Base-by-base conservation (phyloP, 2,888 invertebrate genomes). In the Caenorhabditis drosophilae region DNA sequence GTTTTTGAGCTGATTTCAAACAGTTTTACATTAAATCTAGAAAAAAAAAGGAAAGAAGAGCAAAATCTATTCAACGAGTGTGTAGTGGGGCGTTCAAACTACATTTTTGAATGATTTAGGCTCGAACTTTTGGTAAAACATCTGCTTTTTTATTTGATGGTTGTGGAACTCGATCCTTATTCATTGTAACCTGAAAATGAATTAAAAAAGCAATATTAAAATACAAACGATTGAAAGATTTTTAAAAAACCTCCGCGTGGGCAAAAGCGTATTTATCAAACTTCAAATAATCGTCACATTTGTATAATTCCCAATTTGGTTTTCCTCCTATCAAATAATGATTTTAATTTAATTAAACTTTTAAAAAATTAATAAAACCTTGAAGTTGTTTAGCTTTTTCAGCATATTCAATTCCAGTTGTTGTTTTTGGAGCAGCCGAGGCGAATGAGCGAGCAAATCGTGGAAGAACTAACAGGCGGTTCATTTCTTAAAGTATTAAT, bases 391-490 rank as follows among this genome's bases (percentile, higher is more conserved):
- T 75, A 55, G 74, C 75, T 46, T 76, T 73, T 22, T 73, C 70
- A 18, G 81, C 81, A 58, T 81, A 80, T 56, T 81, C 81, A 58
- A 81, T 81, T 40, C 81, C 81, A 18, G 77, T 75, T 34, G 66
- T 51, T n/a, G 57, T 73, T 44, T 72, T 70, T 27, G 77, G 77
- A 22, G 77, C 77, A 18, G 73, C 75, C 0, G 74, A 67, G 36
- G 64, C 58, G 44, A 63, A 41, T 4, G 53, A 42, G 26, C 70
- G 66, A 25, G 52, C 56, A 15, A 26, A n/a, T 31, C 22, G 22
- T 2, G 51, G 45, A 35, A 26, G 44, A 12, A 58, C 47, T 16
- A 57, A 20, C 27, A 66, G 25, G 31, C 67, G 60, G 31, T 67
- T 67, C 67, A 67, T 67, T 44, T 34, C 42, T 16, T 35, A 45